A percentile compares a stretch with the other conserved stretches of the same genome.
Evolutionary conservation across 2,888 invertebrate species (phyloP).

Genomic region (Diplazon laetatorius): DNA sequence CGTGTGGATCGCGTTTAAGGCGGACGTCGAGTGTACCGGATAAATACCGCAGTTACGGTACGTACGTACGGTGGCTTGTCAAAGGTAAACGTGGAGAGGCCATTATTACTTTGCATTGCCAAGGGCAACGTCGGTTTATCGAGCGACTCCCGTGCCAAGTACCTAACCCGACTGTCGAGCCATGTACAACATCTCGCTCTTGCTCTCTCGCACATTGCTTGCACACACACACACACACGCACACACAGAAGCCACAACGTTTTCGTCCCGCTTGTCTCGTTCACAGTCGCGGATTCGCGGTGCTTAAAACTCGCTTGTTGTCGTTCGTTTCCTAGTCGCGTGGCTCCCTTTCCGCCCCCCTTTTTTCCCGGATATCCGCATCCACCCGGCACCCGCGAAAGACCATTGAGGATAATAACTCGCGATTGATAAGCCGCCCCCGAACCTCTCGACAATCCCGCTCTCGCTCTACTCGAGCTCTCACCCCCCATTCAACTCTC

Average conservation of each 20-base stretch:
- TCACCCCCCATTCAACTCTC: background rate
- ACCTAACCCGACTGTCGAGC: constrained; percentile 56
- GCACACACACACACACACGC: constrained; percentile 41
- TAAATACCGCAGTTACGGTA: constrained; percentile 58
- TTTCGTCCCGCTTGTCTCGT: constrained; percentile 36
- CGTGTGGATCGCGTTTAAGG: constrained; percentile 8
- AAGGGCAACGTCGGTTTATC: constrained; percentile 76
- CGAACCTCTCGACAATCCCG: constrained; percentile 23
- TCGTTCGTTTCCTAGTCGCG: constrained; percentile 47
- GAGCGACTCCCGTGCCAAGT: constrained; percentile 70
- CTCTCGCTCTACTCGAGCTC: constrained; percentile 4
- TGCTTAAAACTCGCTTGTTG: constrained; percentile 46
- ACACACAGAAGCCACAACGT: constrained; percentile 27
- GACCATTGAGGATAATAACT: constrained; percentile 37
- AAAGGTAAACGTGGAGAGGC: constrained; percentile 70
- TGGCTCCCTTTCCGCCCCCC: constrained; percentile 29
- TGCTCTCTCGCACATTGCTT: constrained; percentile 26
- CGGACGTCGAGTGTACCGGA: constrained; percentile 6
- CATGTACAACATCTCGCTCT: constrained; percentile 31
- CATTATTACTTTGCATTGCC: constrained; percentile 77
- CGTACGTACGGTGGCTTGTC: constrained; percentile 67
- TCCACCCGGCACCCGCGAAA: constrained; percentile 48
- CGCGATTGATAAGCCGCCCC: constrained; percentile 51
- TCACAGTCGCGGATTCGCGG: constrained; percentile 43
- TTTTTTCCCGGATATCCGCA: constrained; percentile 51